Percentiles rank a stretch among this genome's conserved stretches.
These are phyloP conservation scores for Trichopria drosophilae DNA, from an alignment of 2,888 invertebrate genomes.

Conservation along the genomic window DNA sequence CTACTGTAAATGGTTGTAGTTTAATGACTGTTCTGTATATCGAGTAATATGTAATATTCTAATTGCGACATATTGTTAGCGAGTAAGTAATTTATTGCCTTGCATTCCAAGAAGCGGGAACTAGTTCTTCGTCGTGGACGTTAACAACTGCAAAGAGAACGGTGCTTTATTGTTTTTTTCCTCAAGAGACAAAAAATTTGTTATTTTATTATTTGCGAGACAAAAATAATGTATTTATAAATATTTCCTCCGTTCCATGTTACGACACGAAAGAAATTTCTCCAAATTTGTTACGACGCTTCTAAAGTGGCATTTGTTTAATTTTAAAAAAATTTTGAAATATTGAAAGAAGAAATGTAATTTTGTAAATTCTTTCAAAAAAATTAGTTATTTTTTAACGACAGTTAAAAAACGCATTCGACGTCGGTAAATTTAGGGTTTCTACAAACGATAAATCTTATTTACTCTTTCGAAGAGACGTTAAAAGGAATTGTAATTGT, in stretches of 20 bases:
- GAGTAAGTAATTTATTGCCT: conserved; percentile 56
- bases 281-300: too few species aligned
- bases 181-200: conserved; percentile 26
- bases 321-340: conserved; percentile 20
- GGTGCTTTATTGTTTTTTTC: neutral
- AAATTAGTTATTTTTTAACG: conserved; percentile 6
- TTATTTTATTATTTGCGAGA: conserved; percentile 22
- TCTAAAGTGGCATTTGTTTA: too few species aligned
- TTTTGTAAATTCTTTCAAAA: conserved; percentile 7
- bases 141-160: too few species aligned
- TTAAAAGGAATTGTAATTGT: too few species aligned
- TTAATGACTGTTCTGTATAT: conserved; percentile 52
- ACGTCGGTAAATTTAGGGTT: neutral
- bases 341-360: conserved; percentile 12
- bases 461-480: too few species aligned
- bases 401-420: neutral
- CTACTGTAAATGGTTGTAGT: conserved; percentile 54
- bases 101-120: conserved; percentile 54
- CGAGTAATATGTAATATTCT: conserved; percentile 48
- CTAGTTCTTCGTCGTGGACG: too few species aligned
- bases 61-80: conserved; percentile 49
- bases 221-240: neutral
- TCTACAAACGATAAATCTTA: neutral
- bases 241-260: too few species aligned
- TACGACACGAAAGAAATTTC: too few species aligned